Base-by-base conservation (phyloP, 2,888 invertebrate species). In the Drosophila peninsularis region DNA sequence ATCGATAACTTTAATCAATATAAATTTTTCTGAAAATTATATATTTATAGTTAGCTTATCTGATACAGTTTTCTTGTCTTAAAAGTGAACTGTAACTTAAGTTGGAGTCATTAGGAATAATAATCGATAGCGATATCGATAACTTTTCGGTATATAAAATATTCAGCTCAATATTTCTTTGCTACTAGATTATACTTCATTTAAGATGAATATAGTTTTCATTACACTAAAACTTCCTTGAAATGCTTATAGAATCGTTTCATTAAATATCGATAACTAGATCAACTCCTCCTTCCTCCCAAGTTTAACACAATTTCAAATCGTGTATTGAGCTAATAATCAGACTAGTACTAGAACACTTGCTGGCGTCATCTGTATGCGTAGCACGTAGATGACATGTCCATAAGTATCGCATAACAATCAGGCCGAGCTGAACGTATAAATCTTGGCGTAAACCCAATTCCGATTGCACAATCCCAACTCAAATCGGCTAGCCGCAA, bases 401-500 rank as follows among this genome's bases (percentile, higher is more conserved):
- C 30, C 2, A 41, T 41, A 41, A 49, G 42, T 49, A 50, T 58
- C 53, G 39, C 56, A 55, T 52, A 55, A 44, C 54, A 68, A 61
- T 54, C 42, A 60, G 27, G 56, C 47, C 34, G 17, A 52, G 41
- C 45, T 52, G 42, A 39, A 52, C 47, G 50, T 34, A 65, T 57
- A 70, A 71, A 68, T 76, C 69, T 72, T 71, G 37, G 50, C 56
- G 45, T 44, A 68, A 79, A 82, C 62, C 62, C 71, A 77, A 75
- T 66, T 79, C 65, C 61, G 70, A 56, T 63, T 68, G 62, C 67
- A 61, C 65, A 71, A 68, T 54, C 58, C 57, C 39, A 62, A 64
- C 72, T 72, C 58, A 54, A 72, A 65, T 84, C 55, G 67, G 82
- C 50, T 69, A 71, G 77, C 86, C 86, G 72, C 86, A 85, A 74